Conservation (phyloP, 2,888 invertebrate genomes). For the Apotomis betuletana region DNA sequence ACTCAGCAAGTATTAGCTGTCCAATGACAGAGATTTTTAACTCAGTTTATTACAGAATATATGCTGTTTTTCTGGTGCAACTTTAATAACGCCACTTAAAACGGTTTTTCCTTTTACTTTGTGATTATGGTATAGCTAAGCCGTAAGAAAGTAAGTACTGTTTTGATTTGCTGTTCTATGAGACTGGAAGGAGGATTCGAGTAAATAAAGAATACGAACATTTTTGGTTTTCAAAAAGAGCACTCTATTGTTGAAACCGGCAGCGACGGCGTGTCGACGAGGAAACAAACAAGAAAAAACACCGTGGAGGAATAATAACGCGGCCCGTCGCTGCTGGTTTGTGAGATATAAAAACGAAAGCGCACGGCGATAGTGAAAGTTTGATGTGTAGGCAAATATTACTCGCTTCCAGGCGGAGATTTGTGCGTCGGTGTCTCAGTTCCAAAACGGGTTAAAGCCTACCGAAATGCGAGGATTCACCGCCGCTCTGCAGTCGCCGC, state of each 20-base stretch:
- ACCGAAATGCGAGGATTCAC: slow-evolving; percentile 58
- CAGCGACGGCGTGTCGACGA: slow-evolving; percentile 25
- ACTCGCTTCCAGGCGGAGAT: slow-evolving; percentile 78
- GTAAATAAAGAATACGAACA: neutral
- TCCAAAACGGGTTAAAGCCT: slow-evolving; percentile 70
- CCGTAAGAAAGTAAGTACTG: too few species aligned
- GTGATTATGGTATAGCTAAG: too few species aligned
- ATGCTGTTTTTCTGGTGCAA: too few species aligned
- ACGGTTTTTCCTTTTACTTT: too few species aligned
- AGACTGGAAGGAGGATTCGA: too few species aligned
- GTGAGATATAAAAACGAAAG: slow-evolving; percentile 80
- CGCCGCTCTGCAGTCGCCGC: slow-evolving; percentile 58
- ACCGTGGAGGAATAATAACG: slow-evolving; percentile 70
- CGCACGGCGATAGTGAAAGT: slow-evolving; percentile 81
- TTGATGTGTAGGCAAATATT: slow-evolving; percentile 84
- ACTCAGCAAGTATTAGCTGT: too few species aligned
- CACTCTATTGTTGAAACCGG: slow-evolving; percentile 17
- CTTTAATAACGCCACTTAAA: too few species aligned
- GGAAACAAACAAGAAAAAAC: slow-evolving; percentile 43
- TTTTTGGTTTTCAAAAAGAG: slow-evolving; percentile 9
- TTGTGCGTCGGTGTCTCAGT: slow-evolving; percentile 75
- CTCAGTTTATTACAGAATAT: too few species aligned
- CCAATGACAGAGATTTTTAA: too few species aligned
- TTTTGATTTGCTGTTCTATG: too few species aligned
- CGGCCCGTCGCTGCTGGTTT: slow-evolving; percentile 63